Base-by-base conservation (phyloP, 1,140 invertebrate species). In the Octopus sinensis region DNA sequence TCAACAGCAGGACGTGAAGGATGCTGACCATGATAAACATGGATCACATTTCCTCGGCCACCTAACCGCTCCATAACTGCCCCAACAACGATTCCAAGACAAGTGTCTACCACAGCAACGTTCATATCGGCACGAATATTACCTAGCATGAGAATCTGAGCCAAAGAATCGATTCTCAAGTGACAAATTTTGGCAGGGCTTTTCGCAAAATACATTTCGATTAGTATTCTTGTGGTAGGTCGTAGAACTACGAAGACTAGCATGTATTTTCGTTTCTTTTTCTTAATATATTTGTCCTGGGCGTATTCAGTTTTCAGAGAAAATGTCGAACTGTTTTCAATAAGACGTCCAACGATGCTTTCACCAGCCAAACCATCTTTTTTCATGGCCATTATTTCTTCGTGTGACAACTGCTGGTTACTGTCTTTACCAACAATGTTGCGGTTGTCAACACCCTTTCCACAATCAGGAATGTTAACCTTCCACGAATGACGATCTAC, bases 221-320 rank as follows among this genome's bases (percentile, higher is more conserved):
- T 91, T 53, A 98, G 90, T 4, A 95, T 88, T 77, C 94, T 91
- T 80, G 97, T 92, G 53, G 92, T 95, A 0, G 96, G 95, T 87
- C 93, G 93, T 17, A 94, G 90, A 56, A 88, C 79, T 13, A 85
- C 85, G 52, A 86, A 84, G 52, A 86, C 54, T 4, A 79, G 71
- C 23, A 86, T 76, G 78, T 87, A 83, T 54, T 85, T 86, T 84
- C 94, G 95, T 85, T 96, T 95, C 90, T 98, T 98, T 88, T 98
- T 98, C 78, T 94, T 95, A 7, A 98, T 92, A 89, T 98, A 98
- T 89, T 98, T 98, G 85, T 96, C 95, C 90, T 98, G 96, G 0
- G 96, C 95, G 89, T 94, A 98, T 86, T 95, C 95, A 1, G 96
- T 98, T 92, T 97, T 98, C 54, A 93, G 92, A 53, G 93, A 92